A percentile compares a stretch with the other conserved stretches of the same genome.
Conservation (phyloP, 2,888 invertebrate species). For the Carpatolechia fugitivella region DNA sequence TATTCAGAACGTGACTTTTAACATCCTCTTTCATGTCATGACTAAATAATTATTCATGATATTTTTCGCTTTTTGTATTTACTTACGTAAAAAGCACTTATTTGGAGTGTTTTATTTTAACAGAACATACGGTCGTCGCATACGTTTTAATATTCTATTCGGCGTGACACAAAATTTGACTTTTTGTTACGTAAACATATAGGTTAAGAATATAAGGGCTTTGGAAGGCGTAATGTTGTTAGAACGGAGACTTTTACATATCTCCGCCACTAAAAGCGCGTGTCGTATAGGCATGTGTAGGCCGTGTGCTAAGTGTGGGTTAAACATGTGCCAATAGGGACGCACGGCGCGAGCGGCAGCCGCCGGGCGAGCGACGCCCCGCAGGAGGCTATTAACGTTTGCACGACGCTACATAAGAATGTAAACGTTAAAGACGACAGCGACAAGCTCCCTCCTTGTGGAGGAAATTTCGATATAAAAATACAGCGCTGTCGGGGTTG, state of each 20-base stretch:
- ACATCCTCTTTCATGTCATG: slow-evolving; percentile 36
- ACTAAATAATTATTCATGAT: slow-evolving; percentile 24
- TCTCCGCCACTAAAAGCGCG: slow-evolving; percentile 63
- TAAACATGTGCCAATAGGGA: slow-evolving; percentile 24
- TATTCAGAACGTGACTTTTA: slow-evolving; percentile 58
- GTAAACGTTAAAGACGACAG: slow-evolving; percentile 78
- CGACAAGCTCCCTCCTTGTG: slow-evolving; percentile 64
- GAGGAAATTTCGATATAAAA: slow-evolving; percentile 79
- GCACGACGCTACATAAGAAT: slow-evolving; percentile 78
- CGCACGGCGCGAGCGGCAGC: slow-evolving; percentile 25
- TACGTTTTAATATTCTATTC: slow-evolving; percentile 53
- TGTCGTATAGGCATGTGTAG: slow-evolving; percentile 39
- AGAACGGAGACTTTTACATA: slow-evolving; percentile 56
- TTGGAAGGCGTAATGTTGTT: slow-evolving; percentile 68
- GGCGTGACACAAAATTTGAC: slow-evolving; percentile 50
- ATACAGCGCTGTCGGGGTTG: slow-evolving; percentile 64
- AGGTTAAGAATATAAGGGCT: slow-evolving; percentile 53
- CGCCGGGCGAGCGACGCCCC: slow-evolving; percentile 43
- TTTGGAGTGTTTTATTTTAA: background rate
- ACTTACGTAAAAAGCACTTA: background rate
- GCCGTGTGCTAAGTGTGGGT: slow-evolving; percentile 23
- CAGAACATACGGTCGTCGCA: background rate
- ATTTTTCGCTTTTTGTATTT: slow-evolving; percentile 18
- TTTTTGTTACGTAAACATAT: slow-evolving; percentile 51
- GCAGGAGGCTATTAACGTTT: slow-evolving; percentile 74